Base-by-base conservation (phyloP, 1,140 invertebrate species). In the Drosophila lowei region DNA sequence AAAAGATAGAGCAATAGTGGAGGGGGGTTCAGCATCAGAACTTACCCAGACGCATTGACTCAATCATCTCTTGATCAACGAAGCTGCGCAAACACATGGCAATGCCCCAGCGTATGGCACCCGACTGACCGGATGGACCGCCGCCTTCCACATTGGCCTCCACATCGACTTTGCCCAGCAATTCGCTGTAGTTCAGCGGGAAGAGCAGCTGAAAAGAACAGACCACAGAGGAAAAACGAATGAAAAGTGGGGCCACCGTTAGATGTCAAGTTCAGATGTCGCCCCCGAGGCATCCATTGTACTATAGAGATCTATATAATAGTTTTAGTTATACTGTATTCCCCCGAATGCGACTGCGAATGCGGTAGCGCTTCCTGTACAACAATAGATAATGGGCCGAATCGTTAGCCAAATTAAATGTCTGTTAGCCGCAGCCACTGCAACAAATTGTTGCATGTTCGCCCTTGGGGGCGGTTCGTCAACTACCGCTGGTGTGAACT, bases 1-100 rank as follows among this genome's bases (percentile, higher is more conserved):
- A 38, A 13, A 13, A 5, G 11, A 72, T 62, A 54, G 23, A 54
- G 7, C 6, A 28, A 38, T 15, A 11, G 18, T 15, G 11, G 28
- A n/a, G 56, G 4, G 38, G 38, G 15, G 8, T 4, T 23, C 15
- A 41, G 46, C 43, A 77, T 23, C 15, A 41, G 46, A 42, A 77
- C 92, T 93, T 92, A 96, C 96, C 95, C 78, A 98, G 90, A 93
- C 97, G 94, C 96, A 99, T 97, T 86, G 94, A 94, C 92, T 98
- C 96, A 11, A 96, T 90, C 91, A 94, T 95, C 47, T 95, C 93
- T 56, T 92, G 83, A 77, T 96, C 94, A 9, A 98, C 94, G 93
- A 98, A 98, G 90, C 94, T 96, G 66, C 94, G 93, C 48, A 98
- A 92, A 28, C 94, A 94, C 93, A 93, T 94, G 25, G 98, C 93